phyloP scores from a whole-genome alignment of 1,140 invertebrate species.

The Myzus persicae region DNA sequence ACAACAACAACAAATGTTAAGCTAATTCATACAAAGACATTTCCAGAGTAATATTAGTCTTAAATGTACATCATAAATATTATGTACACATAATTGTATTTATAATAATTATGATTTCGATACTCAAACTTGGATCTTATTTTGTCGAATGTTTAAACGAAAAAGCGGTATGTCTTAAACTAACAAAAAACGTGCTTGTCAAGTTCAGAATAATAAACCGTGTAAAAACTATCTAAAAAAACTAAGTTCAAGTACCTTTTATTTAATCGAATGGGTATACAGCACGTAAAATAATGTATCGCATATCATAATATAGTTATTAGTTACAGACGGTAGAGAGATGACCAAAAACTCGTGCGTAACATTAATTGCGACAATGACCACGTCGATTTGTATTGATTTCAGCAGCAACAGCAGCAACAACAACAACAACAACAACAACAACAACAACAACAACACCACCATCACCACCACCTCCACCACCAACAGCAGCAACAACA shows the following conservation, averaged over 20 bases:
- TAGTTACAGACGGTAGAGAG: neutral
- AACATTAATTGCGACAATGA: neutral
- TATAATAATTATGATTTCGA: neutral
- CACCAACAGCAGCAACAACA: neutral
- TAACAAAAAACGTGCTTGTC: neutral
- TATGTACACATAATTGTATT: too few relatives aligned
- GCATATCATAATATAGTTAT: too few relatives aligned
- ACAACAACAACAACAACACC: neutral
- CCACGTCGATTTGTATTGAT: neutral
- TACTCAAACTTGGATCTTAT: neutral
- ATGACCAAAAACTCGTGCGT: neutral
- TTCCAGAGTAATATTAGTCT: neutral
- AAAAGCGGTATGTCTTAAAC: neutral
- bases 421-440: neutral
- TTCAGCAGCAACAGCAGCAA: constrained; percentile 4
- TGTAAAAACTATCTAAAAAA: neutral
- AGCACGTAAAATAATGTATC: neutral
- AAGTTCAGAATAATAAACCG: neutral
- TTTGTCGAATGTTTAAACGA: neutral
- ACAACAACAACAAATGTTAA: neutral
- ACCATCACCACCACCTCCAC: neutral
- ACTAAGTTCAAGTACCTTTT: neutral
- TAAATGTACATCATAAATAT: neutral
- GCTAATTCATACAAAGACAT: neutral
- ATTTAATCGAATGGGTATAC: neutral